Evolutionary conservation across 2,797 vertebrate genomes (phyloP), one percentile per base, ranked within the genome.

Genomic region (Miichthys miiuy): DNA sequence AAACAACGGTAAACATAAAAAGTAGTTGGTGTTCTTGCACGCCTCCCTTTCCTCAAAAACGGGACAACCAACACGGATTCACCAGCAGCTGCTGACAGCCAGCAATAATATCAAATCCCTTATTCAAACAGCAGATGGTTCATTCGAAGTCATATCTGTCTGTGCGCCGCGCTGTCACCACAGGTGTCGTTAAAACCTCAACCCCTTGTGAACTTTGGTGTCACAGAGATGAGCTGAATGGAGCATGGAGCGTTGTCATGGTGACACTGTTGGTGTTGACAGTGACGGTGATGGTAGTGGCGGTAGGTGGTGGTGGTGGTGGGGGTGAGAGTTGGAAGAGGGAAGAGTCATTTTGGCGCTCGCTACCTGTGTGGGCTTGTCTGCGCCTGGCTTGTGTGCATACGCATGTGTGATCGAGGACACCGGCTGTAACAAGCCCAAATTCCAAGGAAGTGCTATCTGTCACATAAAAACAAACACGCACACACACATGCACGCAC

Each of bases 121-220:
- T 75, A 50, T 76, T 80, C 69, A 74, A 84, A 76, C 83, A 82
- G 76, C 84, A 87, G 88, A 85, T 86, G 84, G 80, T 72, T 83
- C 55, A 77, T 71, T 72, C 77, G 3, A 13, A 68, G 54, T 75
- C 56, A 3, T 47, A 61, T 77, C 62, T 20, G 62, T 25, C 57
- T 57, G 72, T 56, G 21, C 67, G 60, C 68, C 70, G 12, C 27
- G 2, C 54, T 12, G 75, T 72, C 77, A 79, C 83, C 80, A 68
- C 73, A 73, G 79, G 80, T 80, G 90, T 68, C 50, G 51, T 75
- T 78, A 75, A 72, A 70, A 85, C 62, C 73, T 67, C 56, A 5
- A 65, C 50, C 74, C 62, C 50, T 70, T 1, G 20, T 83, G 72
- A 87, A 86, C 84, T 56, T 70, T 38, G 12, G 48, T 5, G 16